Conservation (phyloP, 2,797 vertebrate genomes). For the Poecilia picta region DNA sequence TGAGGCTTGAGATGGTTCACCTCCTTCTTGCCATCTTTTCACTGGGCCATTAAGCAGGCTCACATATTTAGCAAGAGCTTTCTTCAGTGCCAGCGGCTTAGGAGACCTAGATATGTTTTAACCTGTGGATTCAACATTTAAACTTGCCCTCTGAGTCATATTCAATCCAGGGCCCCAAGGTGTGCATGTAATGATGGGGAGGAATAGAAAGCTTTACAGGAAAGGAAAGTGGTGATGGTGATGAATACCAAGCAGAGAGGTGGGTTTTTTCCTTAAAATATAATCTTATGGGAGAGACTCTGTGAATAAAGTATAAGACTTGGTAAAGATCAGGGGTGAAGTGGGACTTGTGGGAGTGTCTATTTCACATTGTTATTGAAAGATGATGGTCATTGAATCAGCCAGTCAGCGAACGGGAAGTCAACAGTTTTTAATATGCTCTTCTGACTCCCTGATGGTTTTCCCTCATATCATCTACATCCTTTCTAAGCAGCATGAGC, state of each 20-base stretch:
- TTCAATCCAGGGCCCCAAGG: slow-evolving; percentile 52
- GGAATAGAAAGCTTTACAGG: slow-evolving; percentile 54
- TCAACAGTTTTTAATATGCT: slow-evolving; percentile 61
- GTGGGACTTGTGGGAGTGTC: slow-evolving; percentile 25
- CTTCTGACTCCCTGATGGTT: slow-evolving; percentile 49
- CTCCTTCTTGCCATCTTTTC: slow-evolving; percentile 66
- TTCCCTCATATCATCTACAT: slow-evolving; percentile 54
- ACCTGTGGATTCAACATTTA: slow-evolving; percentile 61
- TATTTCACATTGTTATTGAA: slow-evolving; percentile 41
- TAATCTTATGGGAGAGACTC: slow-evolving; percentile 19
- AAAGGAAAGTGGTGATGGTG: slow-evolving; percentile 29
- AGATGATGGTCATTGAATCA: slow-evolving; percentile 54
- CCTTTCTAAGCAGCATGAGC: slow-evolving; percentile 59
- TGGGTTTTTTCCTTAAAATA: slow-evolving; percentile 22
- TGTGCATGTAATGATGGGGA: slow-evolving; percentile 50
- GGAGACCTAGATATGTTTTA: slow-evolving; percentile 51
- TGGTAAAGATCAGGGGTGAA: slow-evolving; percentile 27
- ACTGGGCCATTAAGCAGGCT: slow-evolving; percentile 74
- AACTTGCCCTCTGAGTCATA: slow-evolving; percentile 47
- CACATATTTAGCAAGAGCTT: slow-evolving; percentile 46
- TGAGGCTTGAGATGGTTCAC: slow-evolving; percentile 67
- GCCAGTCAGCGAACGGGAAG: slow-evolving; percentile 54
- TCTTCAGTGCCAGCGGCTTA: slow-evolving; percentile 45
- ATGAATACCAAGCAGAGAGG: slow-evolving; percentile 58
- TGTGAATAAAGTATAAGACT: slow-evolving; percentile 36